Evolutionary conservation across 2,888 invertebrate species (phyloP).

Genomic region (Harpagoxenus sublaevis): DNA sequence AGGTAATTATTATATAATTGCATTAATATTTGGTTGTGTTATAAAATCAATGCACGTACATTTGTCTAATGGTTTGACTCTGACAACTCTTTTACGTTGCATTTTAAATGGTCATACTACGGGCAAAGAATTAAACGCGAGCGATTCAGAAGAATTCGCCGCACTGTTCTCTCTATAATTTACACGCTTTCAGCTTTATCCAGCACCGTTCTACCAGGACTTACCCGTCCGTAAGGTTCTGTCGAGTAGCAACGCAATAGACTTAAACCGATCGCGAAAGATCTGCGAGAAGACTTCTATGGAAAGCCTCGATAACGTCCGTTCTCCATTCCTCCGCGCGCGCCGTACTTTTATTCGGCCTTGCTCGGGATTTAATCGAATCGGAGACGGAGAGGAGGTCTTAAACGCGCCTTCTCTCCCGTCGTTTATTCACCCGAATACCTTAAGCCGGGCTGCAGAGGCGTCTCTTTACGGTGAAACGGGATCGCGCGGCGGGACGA

Average conservation of each 20-base stretch:
- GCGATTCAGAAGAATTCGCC: not conserved
- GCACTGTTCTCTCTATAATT: conserved; percentile 25
- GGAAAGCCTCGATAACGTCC: conserved; percentile 42
- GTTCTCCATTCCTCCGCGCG: conserved; percentile 2
- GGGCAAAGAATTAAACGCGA: not conserved
- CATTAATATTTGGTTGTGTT: not conserved
- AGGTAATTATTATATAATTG: not conserved
- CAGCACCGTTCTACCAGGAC: not conserved
- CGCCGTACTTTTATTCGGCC: conserved; percentile 51
- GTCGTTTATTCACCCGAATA: conserved; percentile 49
- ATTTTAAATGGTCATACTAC: not conserved
- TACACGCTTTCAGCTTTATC: conserved; percentile 39
- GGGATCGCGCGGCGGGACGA: conserved; percentile 63
- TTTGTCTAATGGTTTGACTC: not conserved
- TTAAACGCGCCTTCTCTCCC: conserved; percentile 17
- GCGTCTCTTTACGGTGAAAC: conserved; percentile 62
- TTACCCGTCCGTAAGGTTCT: not conserved
- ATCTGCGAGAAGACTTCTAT: conserved; percentile 19
- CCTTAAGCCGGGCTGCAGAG: conserved; percentile 36
- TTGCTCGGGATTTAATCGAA: conserved; percentile 58
- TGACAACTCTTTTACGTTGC: not conserved
- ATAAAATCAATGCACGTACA: not conserved
- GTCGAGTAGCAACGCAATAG: conserved; percentile 39
- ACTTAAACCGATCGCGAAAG: conserved; percentile 37
- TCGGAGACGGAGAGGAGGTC: conserved; percentile 24